These are phyloP conservation scores for Sebastes dallii DNA, from an alignment of 2,797 vertebrate genomes.

Conservation along the genomic window DNA sequence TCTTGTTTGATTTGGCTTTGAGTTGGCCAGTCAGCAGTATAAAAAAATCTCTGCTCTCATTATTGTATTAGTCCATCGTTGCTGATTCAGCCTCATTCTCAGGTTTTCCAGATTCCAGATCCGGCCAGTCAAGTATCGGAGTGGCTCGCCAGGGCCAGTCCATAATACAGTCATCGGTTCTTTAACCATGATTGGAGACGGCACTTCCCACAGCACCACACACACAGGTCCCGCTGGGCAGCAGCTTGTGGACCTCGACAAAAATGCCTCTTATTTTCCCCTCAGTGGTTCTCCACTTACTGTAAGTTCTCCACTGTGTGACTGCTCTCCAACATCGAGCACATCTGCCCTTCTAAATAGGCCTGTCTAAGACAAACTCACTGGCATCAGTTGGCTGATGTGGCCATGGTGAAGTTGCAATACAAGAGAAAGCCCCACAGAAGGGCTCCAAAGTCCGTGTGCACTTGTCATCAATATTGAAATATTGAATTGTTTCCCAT, in stretches of 20 bases:
- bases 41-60: slow-evolving; percentile 32
- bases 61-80: slow-evolving; percentile 42
- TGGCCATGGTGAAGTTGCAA: not conserved
- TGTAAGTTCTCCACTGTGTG: not conserved
- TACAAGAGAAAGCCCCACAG: not conserved
- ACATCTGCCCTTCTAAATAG: not conserved
- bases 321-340: not conserved
- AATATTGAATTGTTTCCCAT: not conserved
- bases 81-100: slow-evolving; percentile 57
- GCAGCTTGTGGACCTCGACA: slow-evolving; percentile 25
- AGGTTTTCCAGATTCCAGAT: slow-evolving; percentile 53
- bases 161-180: slow-evolving; percentile 38
- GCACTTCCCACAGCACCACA: slow-evolving; percentile 21
- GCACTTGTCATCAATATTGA: not conserved
- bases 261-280: slow-evolving; percentile 38
- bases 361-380: not conserved
- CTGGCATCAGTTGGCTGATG: not conserved
- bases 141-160: not conserved
- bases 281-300: not conserved
- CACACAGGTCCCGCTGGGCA: slow-evolving; percentile 5
- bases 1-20: slow-evolving; percentile 41
- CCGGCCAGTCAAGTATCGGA: slow-evolving; percentile 16
- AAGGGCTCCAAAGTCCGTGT: not conserved
- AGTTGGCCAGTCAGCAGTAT: slow-evolving; percentile 2
- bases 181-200: slow-evolving; percentile 27